phyloP scores from a whole-genome alignment of 2,888 invertebrate genomes.

The Cheilosia scutellata region DNA sequence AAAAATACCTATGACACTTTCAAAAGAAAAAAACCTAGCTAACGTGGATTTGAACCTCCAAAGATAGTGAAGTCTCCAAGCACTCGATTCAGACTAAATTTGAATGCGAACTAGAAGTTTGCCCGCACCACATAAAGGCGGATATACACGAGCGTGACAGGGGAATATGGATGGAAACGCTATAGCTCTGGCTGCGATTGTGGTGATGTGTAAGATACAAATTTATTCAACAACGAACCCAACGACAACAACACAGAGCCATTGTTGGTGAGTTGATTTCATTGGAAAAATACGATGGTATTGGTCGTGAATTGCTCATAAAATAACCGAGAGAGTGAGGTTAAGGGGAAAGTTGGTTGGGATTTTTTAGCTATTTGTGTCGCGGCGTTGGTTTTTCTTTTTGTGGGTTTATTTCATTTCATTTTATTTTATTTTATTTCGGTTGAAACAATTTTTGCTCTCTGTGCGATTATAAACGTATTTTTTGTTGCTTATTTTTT shows the following conservation, averaged over 20 bases:
- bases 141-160: slow-evolving; percentile 54
- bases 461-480: slow-evolving; percentile 29
- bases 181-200: not conserved
- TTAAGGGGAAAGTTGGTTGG: slow-evolving; percentile 64
- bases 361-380: slow-evolving; percentile 66
- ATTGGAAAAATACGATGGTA: slow-evolving; percentile 55
- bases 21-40: slow-evolving; percentile 76
- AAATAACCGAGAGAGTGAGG: slow-evolving; percentile 39
- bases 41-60: slow-evolving; percentile 84
- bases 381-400: slow-evolving; percentile 30
- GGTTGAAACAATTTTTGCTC: slow-evolving; percentile 58
- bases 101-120: slow-evolving; percentile 68
- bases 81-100: slow-evolving; percentile 80
- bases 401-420: slow-evolving; percentile 38
- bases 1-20: slow-evolving; percentile 44
- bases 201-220: slow-evolving; percentile 41
- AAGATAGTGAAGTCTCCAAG: slow-evolving; percentile 83
- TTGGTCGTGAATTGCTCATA: slow-evolving; percentile 52
- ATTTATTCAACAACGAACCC: slow-evolving; percentile 67
- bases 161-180: slow-evolving; percentile 47
- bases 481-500: slow-evolving; percentile 8
- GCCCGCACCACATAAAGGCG: slow-evolving; percentile 74
- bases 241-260: slow-evolving; percentile 24
- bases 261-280: slow-evolving; percentile 63
- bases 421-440: slow-evolving; percentile 32